A percentile compares a stretch with the other conserved stretches of the same genome.
phyloP scores from a whole-genome alignment of 2,888 invertebrate species.

The Odontocerum albicorne region DNA sequence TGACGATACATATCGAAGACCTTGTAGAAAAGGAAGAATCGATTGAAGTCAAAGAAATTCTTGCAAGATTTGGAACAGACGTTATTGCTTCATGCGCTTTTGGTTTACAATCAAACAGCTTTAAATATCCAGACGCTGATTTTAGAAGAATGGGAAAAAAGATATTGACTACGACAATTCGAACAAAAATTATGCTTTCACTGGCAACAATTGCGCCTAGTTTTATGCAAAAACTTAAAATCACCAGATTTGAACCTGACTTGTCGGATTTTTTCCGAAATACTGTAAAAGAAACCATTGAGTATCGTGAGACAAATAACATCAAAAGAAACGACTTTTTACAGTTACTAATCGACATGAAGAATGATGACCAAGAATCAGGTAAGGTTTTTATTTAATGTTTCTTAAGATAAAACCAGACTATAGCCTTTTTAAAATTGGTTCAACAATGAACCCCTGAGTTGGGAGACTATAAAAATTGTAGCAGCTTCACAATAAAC shows the following conservation, averaged over 20 bases:
- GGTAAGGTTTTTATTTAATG: conserved; percentile 9
- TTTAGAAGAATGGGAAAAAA: conserved; percentile 36
- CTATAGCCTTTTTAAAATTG: too few species aligned
- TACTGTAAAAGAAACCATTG: conserved; percentile 19
- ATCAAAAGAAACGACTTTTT: conserved; percentile 26
- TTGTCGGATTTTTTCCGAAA: conserved; percentile 16
- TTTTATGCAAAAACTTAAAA: not conserved
- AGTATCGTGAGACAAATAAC: conserved; percentile 22
- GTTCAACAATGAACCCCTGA: too few species aligned
- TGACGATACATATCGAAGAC: not conserved
- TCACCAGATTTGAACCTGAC: not conserved
- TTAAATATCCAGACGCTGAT: conserved; percentile 37
- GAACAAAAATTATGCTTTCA: not conserved
- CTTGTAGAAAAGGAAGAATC: not conserved
- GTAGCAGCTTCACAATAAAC: too few species aligned
- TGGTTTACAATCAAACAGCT: conserved; percentile 40
- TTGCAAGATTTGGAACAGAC: conserved; percentile 38
- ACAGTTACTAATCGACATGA: conserved; percentile 27
- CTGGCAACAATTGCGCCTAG: not conserved
- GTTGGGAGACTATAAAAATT: too few species aligned
- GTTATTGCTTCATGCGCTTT: conserved; percentile 42
- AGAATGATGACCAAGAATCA: conserved; percentile 15
- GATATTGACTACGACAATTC: not conserved
- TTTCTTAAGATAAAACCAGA: too few species aligned
- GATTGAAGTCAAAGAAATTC: conserved; percentile 8